A percentile compares a stretch with the other conserved stretches of the same genome.
Evolutionary conservation across 2,888 invertebrate species (phyloP).

Genomic region (Drosophila anomelani): DNA sequence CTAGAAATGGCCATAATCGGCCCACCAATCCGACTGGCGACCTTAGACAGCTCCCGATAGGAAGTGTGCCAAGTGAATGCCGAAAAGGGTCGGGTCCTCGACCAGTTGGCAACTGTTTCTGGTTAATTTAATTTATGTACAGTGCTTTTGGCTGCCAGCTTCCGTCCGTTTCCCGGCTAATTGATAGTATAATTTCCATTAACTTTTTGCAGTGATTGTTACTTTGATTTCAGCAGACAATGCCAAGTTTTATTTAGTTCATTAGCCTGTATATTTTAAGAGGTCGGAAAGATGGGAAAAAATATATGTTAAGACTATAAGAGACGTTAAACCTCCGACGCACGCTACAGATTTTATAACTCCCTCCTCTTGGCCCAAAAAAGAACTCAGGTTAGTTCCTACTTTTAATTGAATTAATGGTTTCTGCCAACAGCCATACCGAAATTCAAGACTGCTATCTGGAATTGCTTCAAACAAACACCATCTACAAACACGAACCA

Average conservation of each 20-base stretch:
- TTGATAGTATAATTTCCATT: conserved; percentile 54
- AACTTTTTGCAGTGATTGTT: conserved; percentile 18
- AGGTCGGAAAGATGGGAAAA: neutral
- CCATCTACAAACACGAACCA: conserved; percentile 61
- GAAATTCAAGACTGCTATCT: conserved; percentile 73
- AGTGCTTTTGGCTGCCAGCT: conserved; percentile 52
- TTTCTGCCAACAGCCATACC: conserved; percentile 58
- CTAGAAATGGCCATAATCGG: conserved; percentile 62
- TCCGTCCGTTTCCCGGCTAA: conserved; percentile 35
- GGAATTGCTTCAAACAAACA: conserved; percentile 67
- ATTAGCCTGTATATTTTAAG: neutral
- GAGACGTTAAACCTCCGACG: no score
- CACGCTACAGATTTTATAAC: no score
- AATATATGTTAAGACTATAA: no score
- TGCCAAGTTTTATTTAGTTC: conserved; percentile 48
- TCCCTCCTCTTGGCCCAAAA: no score
- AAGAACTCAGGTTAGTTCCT: neutral
- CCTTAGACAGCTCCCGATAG: conserved; percentile 56
- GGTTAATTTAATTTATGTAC: conserved; percentile 65
- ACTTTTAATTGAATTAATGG: no score
- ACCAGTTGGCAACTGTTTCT: conserved; percentile 46
- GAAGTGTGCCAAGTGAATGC: conserved; percentile 57
- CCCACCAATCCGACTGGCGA: conserved; percentile 38
- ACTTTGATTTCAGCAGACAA: conserved; percentile 40
- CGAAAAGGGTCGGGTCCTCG: conserved; percentile 11